A percentile compares a stretch with the other conserved stretches of the same genome.
Conservation (phyloP, 2,797 vertebrate genomes). For the Rhabdomys pumilio region DNA sequence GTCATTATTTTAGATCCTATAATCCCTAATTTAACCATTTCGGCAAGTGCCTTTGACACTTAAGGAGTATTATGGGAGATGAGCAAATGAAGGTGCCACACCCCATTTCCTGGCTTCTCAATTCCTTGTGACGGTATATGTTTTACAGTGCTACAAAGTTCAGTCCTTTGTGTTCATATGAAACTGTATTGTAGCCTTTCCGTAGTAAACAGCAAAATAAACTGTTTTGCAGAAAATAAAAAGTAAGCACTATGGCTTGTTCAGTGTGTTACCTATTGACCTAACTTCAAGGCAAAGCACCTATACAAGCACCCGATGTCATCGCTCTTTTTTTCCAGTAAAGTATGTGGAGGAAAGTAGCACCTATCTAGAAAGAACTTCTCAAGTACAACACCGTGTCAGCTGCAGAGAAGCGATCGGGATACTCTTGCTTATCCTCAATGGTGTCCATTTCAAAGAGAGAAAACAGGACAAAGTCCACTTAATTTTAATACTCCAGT, state of each 20-base stretch:
- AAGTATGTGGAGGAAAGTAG: background rate
- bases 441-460: background rate
- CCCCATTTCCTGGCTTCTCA: background rate
- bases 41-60: slow-evolving; percentile 69
- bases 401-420: background rate
- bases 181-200: slow-evolving; percentile 56
- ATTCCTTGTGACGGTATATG: background rate
- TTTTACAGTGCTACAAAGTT: slow-evolving; percentile 4
- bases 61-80: background rate
- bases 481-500: background rate
- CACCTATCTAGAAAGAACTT: background rate
- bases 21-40: slow-evolving; percentile 26
- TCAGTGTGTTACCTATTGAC: slow-evolving; percentile 29
- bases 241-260: slow-evolving; percentile 35
- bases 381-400: background rate
- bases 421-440: background rate
- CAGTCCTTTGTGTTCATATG: slow-evolving; percentile 41
- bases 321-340: background rate
- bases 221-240: slow-evolving; percentile 71
- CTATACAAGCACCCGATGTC: background rate
- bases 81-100: background rate
- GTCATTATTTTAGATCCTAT: background rate
- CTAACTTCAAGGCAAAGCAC: slow-evolving; percentile 23
- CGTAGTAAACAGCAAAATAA: slow-evolving; percentile 70
- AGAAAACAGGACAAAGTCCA: background rate